These are phyloP conservation scores for Microvelia longipes DNA, from an alignment of 1,140 invertebrate species.

Conservation along the genomic window DNA sequence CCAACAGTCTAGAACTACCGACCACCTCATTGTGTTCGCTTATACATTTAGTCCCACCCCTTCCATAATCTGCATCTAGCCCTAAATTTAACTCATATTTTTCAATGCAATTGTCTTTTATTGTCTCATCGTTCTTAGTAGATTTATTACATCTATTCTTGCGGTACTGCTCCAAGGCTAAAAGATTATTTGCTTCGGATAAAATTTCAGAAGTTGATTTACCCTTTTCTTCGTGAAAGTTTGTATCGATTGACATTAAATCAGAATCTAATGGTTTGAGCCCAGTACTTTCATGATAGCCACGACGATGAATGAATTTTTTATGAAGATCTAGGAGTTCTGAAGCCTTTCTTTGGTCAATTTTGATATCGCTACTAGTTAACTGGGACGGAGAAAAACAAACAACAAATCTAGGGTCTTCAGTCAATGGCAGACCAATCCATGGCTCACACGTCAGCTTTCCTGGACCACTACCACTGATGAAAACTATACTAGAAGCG, in stretches of 20 bases:
- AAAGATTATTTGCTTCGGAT: constrained; percentile 15
- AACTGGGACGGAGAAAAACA: constrained; percentile 57
- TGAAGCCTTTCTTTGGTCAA: constrained; percentile 35
- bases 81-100: constrained; percentile 18
- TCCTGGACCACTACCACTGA: constrained; percentile 7
- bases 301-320: constrained; percentile 45
- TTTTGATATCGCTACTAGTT: constrained; percentile 30
- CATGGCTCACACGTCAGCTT: constrained; percentile 7
- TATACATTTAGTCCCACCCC: constrained; percentile 9
- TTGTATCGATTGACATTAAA: constrained; percentile 12
- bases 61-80: constrained; percentile 20
- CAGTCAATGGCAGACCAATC: constrained; percentile 15
- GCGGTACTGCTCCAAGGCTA: constrained; percentile 26
- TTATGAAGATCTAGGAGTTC: constrained; percentile 47
- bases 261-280: constrained; percentile 11
- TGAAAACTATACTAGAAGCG: constrained; percentile 8
- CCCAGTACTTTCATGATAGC: constrained; percentile 35
- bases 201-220: constrained; percentile 15
- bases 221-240: constrained; percentile 3
- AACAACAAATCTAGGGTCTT: constrained; percentile 41
- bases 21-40: constrained; percentile 22
- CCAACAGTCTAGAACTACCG: constrained; percentile 33
- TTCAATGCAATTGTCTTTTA: no score
- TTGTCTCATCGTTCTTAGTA: neutral
- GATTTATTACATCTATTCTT: constrained; percentile 16